Evolutionary conservation across 2,888 invertebrate species (phyloP).

Genomic region (Nomada hirtipes): DNA sequence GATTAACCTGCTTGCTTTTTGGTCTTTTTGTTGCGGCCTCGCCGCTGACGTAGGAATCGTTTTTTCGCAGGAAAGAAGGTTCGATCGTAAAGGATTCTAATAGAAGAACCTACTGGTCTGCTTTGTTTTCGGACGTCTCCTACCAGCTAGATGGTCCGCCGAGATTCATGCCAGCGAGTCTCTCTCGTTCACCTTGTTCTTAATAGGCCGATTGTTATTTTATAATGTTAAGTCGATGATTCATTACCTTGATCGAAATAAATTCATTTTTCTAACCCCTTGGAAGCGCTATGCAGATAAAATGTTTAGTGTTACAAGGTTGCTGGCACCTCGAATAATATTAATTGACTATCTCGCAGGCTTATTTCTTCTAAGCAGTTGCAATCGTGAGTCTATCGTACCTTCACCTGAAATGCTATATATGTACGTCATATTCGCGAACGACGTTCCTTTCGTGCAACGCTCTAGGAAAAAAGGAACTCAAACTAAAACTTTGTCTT

Average conservation of each 20-base stretch:
- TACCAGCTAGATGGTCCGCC: neutral
- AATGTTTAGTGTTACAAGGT: constrained; percentile 51
- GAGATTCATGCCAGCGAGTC: constrained; percentile 13
- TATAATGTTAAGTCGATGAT: constrained; percentile 32
- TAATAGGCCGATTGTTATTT: constrained; percentile 46
- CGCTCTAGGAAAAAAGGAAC: constrained; percentile 3
- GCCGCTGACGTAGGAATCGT: neutral
- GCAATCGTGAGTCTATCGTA: neutral
- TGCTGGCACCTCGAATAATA: neutral
- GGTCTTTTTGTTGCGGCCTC: neutral
- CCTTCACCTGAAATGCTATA: constrained; percentile 20
- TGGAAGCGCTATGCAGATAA: constrained; percentile 23
- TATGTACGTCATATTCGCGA: neutral
- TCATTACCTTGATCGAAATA: constrained; percentile 40
- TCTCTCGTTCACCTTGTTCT: constrained; percentile 54
- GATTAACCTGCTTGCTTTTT: neutral
- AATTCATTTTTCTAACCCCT: constrained; percentile 43
- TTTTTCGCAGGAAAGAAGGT: neutral
- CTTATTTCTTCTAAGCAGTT: constrained; percentile 1
- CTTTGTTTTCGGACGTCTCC: neutral
- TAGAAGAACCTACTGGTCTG: neutral
- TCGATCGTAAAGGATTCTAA: neutral
- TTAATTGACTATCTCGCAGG: neutral
- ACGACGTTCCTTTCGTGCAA: neutral
- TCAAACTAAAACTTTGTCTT: neutral